Conservation (phyloP, 92 coral and sea anemone species). For the Muricea muricata region DNA sequence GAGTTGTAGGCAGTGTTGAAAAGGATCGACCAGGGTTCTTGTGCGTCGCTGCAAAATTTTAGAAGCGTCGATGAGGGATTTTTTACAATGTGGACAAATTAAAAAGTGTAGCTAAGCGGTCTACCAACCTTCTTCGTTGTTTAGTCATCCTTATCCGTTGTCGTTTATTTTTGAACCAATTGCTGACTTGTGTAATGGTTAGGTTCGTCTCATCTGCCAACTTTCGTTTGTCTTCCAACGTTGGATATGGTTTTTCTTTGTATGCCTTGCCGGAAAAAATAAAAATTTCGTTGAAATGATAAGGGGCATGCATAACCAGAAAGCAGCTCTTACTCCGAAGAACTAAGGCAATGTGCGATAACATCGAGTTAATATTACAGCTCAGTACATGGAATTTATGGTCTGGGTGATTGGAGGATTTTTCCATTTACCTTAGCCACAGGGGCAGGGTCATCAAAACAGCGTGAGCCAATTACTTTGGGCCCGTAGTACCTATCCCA, state of each 20-base stretch:
- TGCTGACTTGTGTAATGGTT: slow-evolving; percentile 90
- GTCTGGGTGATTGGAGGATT: no score
- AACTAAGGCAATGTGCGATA: no score
- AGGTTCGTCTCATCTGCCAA: slow-evolving; percentile 88
- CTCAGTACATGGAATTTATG: no score
- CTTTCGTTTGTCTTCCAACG: slow-evolving; percentile 83
- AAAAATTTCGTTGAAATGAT: no score
- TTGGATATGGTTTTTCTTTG: slow-evolving; percentile 88
- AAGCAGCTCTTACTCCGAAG: no score
- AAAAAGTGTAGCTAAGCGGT: background rate
- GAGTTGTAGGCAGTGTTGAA: slow-evolving; percentile 6
- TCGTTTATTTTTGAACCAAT: slow-evolving; percentile 96
- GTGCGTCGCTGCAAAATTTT: background rate
- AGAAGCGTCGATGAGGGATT: background rate
- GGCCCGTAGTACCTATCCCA: no score
- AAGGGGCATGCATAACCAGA: no score
- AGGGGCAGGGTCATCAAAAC: no score
- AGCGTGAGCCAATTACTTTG: no score
- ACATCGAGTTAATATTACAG: no score
- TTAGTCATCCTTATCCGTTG: slow-evolving; percentile 66
- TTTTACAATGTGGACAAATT: background rate
- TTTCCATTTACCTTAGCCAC: no score
- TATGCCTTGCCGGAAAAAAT: slow-evolving; percentile 51
- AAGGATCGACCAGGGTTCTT: slow-evolving; percentile 1
- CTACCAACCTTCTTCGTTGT: slow-evolving; percentile 76